phyloP scores from a whole-genome alignment of 1,140 invertebrate genomes.

The Saxidomus purpurata region DNA sequence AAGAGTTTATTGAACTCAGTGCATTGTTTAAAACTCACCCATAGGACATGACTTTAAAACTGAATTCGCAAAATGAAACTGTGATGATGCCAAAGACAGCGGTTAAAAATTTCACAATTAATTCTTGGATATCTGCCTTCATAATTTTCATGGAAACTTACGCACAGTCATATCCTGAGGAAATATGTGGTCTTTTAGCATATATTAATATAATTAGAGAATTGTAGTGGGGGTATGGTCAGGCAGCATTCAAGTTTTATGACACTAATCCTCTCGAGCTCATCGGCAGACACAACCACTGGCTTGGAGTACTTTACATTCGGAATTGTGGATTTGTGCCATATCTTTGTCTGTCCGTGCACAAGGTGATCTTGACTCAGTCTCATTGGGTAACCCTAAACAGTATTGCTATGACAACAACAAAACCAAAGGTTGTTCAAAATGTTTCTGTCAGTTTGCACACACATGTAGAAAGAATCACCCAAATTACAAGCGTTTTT shows the following conservation, averaged over 20 bases:
- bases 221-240: neutral
- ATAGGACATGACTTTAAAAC: too few species aligned
- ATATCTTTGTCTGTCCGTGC: neutral
- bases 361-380: too few species aligned
- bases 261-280: neutral
- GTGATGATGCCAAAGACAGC: too few species aligned
- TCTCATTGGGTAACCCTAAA: too few species aligned
- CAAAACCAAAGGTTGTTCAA: neutral
- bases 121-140: too few species aligned
- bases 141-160: conserved; percentile 14
- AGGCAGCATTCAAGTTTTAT: conserved; percentile 35
- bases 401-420: neutral
- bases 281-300: conserved; percentile 1
- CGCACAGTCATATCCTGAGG: neutral
- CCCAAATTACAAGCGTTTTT: neutral
- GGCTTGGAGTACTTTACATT: too few species aligned
- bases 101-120: too few species aligned
- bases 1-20: too few species aligned
- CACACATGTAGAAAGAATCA: neutral
- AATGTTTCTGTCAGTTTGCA: neutral
- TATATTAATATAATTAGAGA: conserved; percentile 12
- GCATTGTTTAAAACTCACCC: too few species aligned
- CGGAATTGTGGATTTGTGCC: too few species aligned
- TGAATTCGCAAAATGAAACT: too few species aligned
- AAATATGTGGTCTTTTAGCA: neutral